These are phyloP conservation scores for Lepetodrilus schrolli DNA, from an alignment of 2,888 invertebrate species.

Conservation along the genomic window DNA sequence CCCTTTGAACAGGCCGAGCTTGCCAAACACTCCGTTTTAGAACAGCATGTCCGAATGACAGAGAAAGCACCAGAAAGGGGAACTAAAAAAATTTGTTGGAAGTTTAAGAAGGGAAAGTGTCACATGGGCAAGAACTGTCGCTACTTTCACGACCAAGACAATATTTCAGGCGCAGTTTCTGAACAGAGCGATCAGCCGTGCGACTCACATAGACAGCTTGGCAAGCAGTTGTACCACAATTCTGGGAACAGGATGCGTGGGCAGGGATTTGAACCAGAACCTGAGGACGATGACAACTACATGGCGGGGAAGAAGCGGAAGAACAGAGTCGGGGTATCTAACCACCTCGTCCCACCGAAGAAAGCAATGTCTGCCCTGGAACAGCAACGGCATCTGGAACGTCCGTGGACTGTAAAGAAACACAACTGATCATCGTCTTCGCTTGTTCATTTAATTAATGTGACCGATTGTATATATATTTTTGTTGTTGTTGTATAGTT, in stretches of 20 bases:
- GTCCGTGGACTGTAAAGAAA: constrained; percentile 69
- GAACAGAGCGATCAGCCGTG: neutral
- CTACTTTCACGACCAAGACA: constrained; percentile 83
- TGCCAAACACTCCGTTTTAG: constrained; percentile 88
- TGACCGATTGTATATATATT: neutral
- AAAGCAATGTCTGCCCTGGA: constrained; percentile 83
- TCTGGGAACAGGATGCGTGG: constrained; percentile 33
- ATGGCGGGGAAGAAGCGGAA: constrained; percentile 78
- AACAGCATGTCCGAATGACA: constrained; percentile 95
- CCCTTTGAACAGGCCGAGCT: constrained; percentile 90
- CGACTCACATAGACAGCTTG: neutral
- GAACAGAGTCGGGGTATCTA: constrained; percentile 86
- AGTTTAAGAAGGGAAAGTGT: constrained; percentile 91
- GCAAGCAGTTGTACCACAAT: constrained; percentile 32
- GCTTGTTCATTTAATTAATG: neutral
- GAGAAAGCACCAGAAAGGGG: constrained; percentile 79
- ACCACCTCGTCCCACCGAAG: constrained; percentile 87
- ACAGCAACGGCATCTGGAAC: constrained; percentile 61
- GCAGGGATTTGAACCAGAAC: constrained; percentile 34
- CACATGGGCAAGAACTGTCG: constrained; percentile 93
- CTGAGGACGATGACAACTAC: constrained; percentile 69
- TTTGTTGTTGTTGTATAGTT: neutral
- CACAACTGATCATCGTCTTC: neutral
- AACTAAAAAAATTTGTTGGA: constrained; percentile 90
- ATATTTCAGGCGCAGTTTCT: constrained; percentile 2